Evolutionary conservation across 37 sponge, comb jelly and placozoan species (phyloP), one percentile per base, ranked within the genome.

Genomic region (Amphimedon queenslandica): DNA sequence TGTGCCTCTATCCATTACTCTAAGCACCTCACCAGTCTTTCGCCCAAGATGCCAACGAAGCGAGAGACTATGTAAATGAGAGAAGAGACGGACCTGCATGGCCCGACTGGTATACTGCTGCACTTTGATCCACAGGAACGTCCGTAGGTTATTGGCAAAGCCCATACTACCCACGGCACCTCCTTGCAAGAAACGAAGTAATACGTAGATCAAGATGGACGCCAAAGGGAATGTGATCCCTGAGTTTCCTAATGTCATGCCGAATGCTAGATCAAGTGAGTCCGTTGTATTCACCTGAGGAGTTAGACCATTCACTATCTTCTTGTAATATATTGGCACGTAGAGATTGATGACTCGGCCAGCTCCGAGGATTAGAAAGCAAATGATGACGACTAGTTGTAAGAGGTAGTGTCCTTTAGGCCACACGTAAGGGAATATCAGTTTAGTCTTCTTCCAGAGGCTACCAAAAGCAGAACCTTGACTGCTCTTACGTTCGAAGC

Each of bases 11-110:
- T 99, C 99, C 85, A 99, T 84, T 29, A 93, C 90, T 1, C 94
- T 56, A 32, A 99, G 75, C 1, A 99, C 92, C 68, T 95, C 99
- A 38, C 99, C 98, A 2, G 96, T 99, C 76, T 99, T 99, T 13
- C 96, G 81, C 0, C 86, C 84, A 20, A 99, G 77, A 76, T 99
- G 99, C 96, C 96, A 99, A 25, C 93, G 82, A 18, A 99, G 81
- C 24, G 96, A 95, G 31, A 99, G 85, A 37, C 80, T 58, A 67
- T 99, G 99, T 4, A 99, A 81, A 69, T 99, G 99, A 18, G 37
- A 18, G 73, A 95, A 95, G 37, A 99, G 77, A 21, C 74, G 56
- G 0, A 90, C 79, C 61, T 90, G 91, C 23, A 95, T 75, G 8
- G 80, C 41, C 21, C 94, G 55, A 58, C 81, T 88, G 8, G 96